Evolutionary conservation across 2,113 vertebrate species (phyloP).

Genomic region (Melospiza georgiana): DNA sequence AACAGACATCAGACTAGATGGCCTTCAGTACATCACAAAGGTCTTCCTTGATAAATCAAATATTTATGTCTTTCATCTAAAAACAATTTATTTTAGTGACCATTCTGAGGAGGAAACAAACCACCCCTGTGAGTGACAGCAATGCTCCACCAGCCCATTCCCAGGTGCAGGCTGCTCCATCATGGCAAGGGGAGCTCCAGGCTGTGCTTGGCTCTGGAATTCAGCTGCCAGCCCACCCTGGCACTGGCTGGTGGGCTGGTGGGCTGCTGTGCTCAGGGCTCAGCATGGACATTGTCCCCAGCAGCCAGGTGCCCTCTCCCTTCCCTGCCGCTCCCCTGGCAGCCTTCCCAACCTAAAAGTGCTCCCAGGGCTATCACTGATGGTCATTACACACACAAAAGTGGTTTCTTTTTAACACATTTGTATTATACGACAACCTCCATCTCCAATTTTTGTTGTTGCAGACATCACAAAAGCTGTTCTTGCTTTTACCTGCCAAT

Average conservation of each 20-base stretch:
- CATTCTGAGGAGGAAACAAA: not conserved
- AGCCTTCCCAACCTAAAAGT: not conserved
- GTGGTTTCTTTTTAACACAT: not conserved
- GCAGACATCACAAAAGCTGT: not conserved
- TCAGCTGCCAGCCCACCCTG: rapidly evolving
- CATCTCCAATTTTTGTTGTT: not conserved
- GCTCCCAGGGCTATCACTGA: not conserved
- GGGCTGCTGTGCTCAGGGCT: rapidly evolving
- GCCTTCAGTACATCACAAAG: not conserved
- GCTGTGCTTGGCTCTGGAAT: not conserved
- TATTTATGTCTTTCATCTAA: not conserved
- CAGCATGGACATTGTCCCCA: rapidly evolving
- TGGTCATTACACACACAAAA: not conserved
- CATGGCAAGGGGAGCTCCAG: not conserved
- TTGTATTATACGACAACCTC: not conserved
- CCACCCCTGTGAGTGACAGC: rapidly evolving
- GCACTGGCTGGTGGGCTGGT: not conserved
- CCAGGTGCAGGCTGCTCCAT: not conserved
- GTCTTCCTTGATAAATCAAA: not conserved
- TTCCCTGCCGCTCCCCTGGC: not conserved
- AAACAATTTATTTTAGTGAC: not conserved
- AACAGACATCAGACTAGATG: not conserved
- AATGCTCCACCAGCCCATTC: not conserved
- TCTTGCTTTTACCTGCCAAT: not conserved
- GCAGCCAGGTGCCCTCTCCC: not conserved